Percentiles rank a stretch among this genome's conserved stretches.
These are phyloP conservation scores for Lethrus apterus DNA, from an alignment of 1,140 invertebrate species.

Conservation along the genomic window DNA sequence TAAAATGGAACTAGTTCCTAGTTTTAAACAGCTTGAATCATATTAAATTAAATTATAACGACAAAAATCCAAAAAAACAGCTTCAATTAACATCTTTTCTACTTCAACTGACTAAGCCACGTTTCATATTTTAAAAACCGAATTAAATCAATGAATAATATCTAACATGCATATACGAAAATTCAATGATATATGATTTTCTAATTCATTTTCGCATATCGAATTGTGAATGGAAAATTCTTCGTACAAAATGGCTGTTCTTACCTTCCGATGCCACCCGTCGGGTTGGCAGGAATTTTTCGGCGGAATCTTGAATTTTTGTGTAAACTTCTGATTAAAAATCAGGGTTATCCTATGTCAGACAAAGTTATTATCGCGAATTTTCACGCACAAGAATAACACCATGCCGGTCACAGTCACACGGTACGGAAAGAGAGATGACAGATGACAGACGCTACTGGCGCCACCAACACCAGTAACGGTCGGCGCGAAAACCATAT, in stretches of 20 bases:
- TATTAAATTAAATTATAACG: no score
- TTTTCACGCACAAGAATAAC: background rate
- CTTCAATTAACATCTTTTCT: no score
- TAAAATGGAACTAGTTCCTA: no score
- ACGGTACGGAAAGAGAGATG: background rate
- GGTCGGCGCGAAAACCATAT: no score
- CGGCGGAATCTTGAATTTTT: constrained; percentile 20
- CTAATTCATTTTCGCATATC: constrained; percentile 2
- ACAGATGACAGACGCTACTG: no score
- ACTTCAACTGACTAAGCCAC: no score
- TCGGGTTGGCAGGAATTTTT: constrained; percentile 20
- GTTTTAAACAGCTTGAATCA: no score
- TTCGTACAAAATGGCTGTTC: constrained; percentile 12
- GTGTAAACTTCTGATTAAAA: constrained; percentile 16
- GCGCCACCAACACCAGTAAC: no score
- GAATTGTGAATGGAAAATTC: no score
- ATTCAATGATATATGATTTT: background rate
- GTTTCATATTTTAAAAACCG: no score
- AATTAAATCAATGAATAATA: background rate
- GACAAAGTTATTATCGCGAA: constrained; percentile 1
- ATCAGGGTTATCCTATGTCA: constrained; percentile 13
- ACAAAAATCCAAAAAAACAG: no score
- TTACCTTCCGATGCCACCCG: constrained; percentile 20
- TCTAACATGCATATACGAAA: background rate
- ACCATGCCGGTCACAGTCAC: constrained; percentile 9